A percentile compares a stretch with the other conserved stretches of the same genome.
These are phyloP conservation scores for Noctua fimbriata DNA, from an alignment of 2,888 invertebrate genomes.

Conservation along the genomic window DNA sequence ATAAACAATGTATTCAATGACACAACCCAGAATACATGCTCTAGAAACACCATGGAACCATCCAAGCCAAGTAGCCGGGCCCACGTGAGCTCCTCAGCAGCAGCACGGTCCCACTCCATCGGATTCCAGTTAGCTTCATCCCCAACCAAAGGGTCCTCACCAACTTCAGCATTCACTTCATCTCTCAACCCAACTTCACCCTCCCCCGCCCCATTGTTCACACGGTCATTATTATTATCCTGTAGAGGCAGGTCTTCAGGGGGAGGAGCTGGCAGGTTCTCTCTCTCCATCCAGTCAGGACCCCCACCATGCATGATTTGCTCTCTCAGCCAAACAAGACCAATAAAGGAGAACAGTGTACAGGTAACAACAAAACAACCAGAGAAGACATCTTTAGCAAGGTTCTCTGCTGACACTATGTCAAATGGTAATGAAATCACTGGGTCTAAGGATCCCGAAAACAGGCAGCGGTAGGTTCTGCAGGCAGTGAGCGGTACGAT, in stretches of 20 bases:
- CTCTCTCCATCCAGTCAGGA: slow-evolving; percentile 98
- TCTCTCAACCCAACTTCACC: slow-evolving; percentile 81
- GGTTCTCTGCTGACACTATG: slow-evolving; percentile 97
- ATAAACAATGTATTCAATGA: slow-evolving; percentile 99
- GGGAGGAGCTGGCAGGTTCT: slow-evolving; percentile 89
- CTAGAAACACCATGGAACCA: slow-evolving; percentile 98
- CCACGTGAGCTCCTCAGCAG: slow-evolving; percentile 99
- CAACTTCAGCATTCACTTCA: slow-evolving; percentile 82
- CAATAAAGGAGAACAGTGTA: slow-evolving; percentile 98
- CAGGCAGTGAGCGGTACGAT: slow-evolving; percentile 99
- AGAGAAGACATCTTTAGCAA: slow-evolving; percentile 98
- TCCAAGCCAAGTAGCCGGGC: slow-evolving; percentile 98
- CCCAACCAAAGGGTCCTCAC: slow-evolving; percentile 90
- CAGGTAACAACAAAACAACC: slow-evolving; percentile 99
- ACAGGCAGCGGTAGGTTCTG: slow-evolving; percentile 97
- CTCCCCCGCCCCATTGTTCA: slow-evolving; percentile 81
- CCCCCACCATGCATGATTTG: slow-evolving; percentile 99
- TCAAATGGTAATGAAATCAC: slow-evolving; percentile 97
- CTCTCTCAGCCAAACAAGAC: slow-evolving; percentile 98
- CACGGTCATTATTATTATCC: slow-evolving; percentile 88
- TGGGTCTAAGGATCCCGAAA: slow-evolving; percentile 96
- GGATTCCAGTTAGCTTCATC: slow-evolving; percentile 99
- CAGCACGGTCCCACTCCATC: slow-evolving; percentile 99
- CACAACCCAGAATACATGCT: slow-evolving; percentile 99
- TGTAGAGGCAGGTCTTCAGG: slow-evolving; percentile 86